Percentiles rank a stretch among this genome's conserved stretches.
These are phyloP conservation scores for Ctena decussata DNA, from an alignment of 2,888 invertebrate species.

Conservation along the genomic window DNA sequence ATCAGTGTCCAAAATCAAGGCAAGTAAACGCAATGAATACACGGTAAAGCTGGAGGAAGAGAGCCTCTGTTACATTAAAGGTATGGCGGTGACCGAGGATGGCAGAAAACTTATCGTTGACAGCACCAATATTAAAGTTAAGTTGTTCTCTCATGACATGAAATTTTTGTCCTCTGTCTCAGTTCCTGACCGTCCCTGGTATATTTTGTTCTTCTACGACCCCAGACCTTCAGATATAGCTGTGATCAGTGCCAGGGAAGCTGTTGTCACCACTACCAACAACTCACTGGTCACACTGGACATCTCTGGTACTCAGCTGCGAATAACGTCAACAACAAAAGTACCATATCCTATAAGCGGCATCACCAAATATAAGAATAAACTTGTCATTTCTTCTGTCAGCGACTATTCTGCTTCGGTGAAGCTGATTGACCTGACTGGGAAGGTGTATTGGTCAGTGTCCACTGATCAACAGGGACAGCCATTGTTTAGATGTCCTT, in stretches of 20 bases:
- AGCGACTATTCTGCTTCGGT: neutral
- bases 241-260: neutral
- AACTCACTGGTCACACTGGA: neutral
- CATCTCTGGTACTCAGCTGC: neutral
- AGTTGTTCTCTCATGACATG: neutral
- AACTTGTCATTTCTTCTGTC: neutral
- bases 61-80: neutral
- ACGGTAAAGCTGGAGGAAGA: too few species aligned
- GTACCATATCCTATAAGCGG: neutral
- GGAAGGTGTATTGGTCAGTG: neutral
- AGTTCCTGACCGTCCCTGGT: neutral
- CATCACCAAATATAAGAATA: neutral
- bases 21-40: too few species aligned
- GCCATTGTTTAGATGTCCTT: neutral
- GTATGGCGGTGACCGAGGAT: neutral
- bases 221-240: too few species aligned
- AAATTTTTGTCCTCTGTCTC: neutral
- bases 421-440: neutral
- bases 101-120: neutral
- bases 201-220: too few species aligned
- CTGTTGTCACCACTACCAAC: neutral
- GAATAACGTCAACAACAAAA: neutral
- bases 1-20: too few species aligned
- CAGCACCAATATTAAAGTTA: neutral
- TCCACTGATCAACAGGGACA: neutral